Evolutionary conservation across 2,113 vertebrate genomes (phyloP).

Genomic region (Dolichotis patagonum): DNA sequence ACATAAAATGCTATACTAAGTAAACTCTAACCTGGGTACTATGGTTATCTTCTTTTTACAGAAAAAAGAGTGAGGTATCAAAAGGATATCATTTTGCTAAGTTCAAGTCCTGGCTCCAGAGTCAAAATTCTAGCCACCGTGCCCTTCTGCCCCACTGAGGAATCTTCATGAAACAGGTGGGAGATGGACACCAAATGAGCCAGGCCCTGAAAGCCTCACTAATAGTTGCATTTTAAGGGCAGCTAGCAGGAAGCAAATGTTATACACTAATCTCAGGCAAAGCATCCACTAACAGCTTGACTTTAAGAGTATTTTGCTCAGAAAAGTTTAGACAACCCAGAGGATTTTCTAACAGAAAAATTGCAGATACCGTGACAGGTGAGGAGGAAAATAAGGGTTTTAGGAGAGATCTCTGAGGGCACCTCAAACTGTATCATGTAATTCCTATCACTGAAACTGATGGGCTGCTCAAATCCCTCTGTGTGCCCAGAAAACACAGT

Average conservation of each 20-base stretch:
- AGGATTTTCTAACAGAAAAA: slow-evolving; percentile 4
- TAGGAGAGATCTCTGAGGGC: not conserved
- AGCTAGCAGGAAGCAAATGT: not conserved
- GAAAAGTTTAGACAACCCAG: not conserved
- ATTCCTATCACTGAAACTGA: not conserved
- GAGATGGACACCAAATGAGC: accelerated
- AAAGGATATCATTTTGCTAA: not conserved
- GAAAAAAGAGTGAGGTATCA: not conserved
- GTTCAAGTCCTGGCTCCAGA: not conserved
- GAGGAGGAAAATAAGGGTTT: not conserved
- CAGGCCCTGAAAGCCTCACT: not conserved
- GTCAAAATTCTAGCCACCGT: not conserved
- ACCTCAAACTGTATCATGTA: not conserved
- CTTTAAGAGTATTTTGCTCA: not conserved
- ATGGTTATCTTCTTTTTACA: not conserved
- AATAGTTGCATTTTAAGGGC: not conserved
- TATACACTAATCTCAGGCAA: slow-evolving; percentile 2
- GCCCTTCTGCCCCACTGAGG: not conserved
- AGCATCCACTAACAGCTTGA: not conserved
- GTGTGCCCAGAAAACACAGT: not conserved
- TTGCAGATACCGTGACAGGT: not conserved
- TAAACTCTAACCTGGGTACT: not conserved
- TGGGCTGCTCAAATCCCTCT: no score
- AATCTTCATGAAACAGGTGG: not conserved
- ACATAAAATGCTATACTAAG: not conserved